Evolutionary conservation across 2,797 vertebrate genomes (phyloP).

Genomic region (Remorina albescens): DNA sequence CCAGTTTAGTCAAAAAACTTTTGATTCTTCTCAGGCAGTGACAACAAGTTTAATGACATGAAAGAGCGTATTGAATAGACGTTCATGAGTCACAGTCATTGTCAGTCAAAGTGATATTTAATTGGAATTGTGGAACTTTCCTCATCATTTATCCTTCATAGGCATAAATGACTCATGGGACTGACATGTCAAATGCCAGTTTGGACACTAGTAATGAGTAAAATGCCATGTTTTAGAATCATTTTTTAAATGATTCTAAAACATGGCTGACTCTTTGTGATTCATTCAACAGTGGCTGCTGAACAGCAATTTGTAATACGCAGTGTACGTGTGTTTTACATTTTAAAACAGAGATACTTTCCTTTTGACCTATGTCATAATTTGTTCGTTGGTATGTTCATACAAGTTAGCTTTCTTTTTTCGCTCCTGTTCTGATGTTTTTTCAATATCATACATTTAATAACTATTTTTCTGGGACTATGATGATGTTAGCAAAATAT

Average conservation of each 20-base stretch:
- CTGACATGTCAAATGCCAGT: not conserved
- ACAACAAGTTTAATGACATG: slow-evolving; percentile 2
- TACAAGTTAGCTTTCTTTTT: not conserved
- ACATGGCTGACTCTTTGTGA: not conserved
- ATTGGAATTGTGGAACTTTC: not conserved
- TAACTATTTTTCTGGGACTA: too few species aligned
- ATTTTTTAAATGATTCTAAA: not conserved
- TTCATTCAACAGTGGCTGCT: not conserved
- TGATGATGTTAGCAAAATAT: not conserved
- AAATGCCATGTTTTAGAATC: not conserved
- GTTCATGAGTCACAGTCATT: too few species aligned
- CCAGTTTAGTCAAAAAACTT: slow-evolving; percentile 20
- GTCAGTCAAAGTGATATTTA: not conserved
- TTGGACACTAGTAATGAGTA: not conserved
- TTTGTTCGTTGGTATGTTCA: not conserved
- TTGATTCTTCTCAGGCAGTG: slow-evolving; percentile 5
- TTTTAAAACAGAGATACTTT: not conserved
- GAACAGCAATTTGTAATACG: not conserved
- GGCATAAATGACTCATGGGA: not conserved
- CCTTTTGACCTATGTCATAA: not conserved
- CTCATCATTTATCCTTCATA: too few species aligned
- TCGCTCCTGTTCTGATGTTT: not conserved
- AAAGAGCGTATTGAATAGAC: not conserved
- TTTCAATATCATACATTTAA: too few species aligned
- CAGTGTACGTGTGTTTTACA: not conserved